phyloP scores from a whole-genome alignment of 2,888 invertebrate genomes.

The Dynastes tityus region DNA sequence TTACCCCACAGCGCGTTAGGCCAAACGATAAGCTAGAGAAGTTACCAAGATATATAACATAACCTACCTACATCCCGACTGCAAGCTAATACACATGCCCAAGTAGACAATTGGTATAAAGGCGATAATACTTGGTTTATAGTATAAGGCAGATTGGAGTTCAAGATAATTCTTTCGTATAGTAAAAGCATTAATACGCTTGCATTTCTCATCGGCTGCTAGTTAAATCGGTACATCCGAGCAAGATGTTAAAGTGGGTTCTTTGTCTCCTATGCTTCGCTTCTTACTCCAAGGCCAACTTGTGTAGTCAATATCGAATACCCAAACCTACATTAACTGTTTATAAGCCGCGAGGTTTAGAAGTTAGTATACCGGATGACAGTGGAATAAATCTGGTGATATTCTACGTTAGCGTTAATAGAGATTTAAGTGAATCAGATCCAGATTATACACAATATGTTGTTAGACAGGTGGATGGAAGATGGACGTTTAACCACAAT shows the following conservation, averaged over 20 bases:
- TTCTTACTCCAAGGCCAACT: background rate
- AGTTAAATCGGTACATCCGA: background rate
- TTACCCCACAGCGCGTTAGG: background rate
- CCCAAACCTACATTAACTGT: conserved; percentile 40
- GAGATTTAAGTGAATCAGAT: conserved; percentile 1
- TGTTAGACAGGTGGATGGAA: conserved; percentile 7
- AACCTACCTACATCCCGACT: background rate
- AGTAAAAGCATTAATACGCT: background rate
- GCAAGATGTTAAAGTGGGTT: background rate
- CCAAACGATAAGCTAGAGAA: background rate
- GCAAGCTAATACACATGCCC: background rate
- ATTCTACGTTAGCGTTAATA: conserved; percentile 48
- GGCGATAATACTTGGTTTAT: no score
- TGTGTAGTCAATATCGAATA: conserved; percentile 18
- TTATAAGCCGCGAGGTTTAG: conserved; percentile 40
- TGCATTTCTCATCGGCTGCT: background rate
- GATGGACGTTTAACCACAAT: conserved; percentile 38
- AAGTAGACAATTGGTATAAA: no score
- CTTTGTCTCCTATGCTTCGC: background rate
- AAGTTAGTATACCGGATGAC: conserved; percentile 46
- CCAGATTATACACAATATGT: conserved; percentile 44
- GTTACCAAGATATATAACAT: background rate
- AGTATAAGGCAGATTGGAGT: no score
- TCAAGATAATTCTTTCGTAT: background rate
- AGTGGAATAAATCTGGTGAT: conserved; percentile 49